Base-by-base conservation (phyloP, 1,140 invertebrate species). In the Phthorimaea operculella region DNA sequence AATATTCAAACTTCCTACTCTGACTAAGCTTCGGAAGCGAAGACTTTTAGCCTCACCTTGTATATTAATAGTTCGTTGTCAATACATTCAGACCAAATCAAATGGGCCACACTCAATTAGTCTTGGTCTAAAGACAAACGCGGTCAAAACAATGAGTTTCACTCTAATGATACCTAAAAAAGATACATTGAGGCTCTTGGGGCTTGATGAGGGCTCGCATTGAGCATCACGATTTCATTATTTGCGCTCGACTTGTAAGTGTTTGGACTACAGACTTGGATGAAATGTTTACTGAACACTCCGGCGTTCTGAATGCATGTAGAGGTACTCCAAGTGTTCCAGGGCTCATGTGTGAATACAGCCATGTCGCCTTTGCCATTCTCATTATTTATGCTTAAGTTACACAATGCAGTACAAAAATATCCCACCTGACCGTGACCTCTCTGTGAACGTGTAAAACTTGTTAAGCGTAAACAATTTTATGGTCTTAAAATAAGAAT, bases 201-300 rank as follows among this genome's bases (percentile, higher is more conserved):
- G 47, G 53, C 51, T 58, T 61, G 52, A 64, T 63, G 63, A 47
- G 44, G 16, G 9, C 15, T 47, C 44, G 15, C 44, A 47, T 47
- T 17, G 44, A 47, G 9, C 44, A 47, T 68, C 57, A 61, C 63
- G 59, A 66, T 62, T 63, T 66, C 57, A 62, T 68, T 64, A 69
- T 67, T 65, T 61, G 53, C 55, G 53, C 55, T 56, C 54, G 63
- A 58, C 57, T 63, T 60, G 58, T 54, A 54, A 71, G 65, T 73
- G 67, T 69, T 72, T 68, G 57, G 55, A 21, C 62, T n/a, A n/a
- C 11, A 14, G 14, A 42, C 44, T 47, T 59, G 59, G 51, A 57
- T 54, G 52, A 68, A 69, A 74, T 70, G 69, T 76, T 74, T 76
- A 63, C 68, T 52, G 61, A 68, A 54, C 68, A 68, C 72, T 72